These are phyloP conservation scores for Ectobius pallidus DNA, from an alignment of 2,888 invertebrate genomes.

Conservation along the genomic window DNA sequence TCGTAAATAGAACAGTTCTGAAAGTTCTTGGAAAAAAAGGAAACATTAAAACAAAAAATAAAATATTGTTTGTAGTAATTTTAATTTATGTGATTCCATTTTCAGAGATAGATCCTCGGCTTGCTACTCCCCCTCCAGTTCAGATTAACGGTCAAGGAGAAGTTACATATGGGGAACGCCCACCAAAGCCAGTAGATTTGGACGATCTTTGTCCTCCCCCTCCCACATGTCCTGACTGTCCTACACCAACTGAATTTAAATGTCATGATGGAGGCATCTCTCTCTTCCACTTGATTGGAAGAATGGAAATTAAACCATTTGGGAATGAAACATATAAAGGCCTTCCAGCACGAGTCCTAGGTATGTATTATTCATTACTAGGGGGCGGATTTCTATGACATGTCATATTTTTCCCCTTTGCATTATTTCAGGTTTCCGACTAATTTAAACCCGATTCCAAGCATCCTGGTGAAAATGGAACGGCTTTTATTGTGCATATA, in stretches of 20 bases:
- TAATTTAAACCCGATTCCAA: too few relatives aligned
- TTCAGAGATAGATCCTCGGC: constrained; percentile 57
- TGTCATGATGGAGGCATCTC: constrained; percentile 65
- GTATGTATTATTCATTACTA: constrained; percentile 49
- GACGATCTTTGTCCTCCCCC: constrained; percentile 68
- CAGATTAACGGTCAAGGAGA: constrained; percentile 51
- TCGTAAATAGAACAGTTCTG: too few relatives aligned
- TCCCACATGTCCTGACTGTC: constrained; percentile 66
- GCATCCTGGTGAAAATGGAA: too few relatives aligned
- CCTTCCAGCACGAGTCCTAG: constrained; percentile 59
- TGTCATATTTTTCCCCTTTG: too few relatives aligned
- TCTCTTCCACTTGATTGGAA: constrained; percentile 62
- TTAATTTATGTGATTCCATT: too few relatives aligned
- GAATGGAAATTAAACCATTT: constrained; percentile 60
- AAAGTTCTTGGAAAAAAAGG: too few relatives aligned
- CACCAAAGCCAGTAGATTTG: constrained; percentile 64
- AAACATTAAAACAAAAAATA: too few relatives aligned
- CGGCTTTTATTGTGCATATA: too few relatives aligned
- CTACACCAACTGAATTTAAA: constrained; percentile 57
- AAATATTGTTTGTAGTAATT: too few relatives aligned
- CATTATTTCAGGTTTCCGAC: too few relatives aligned
- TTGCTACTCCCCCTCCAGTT: constrained; percentile 57
- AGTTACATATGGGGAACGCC: constrained; percentile 63
- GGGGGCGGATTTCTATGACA: too few relatives aligned
- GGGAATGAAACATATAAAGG: constrained; percentile 65